Evolutionary conservation across 2,113 vertebrate genomes (phyloP).

Genomic region (Canis aureus): DNA sequence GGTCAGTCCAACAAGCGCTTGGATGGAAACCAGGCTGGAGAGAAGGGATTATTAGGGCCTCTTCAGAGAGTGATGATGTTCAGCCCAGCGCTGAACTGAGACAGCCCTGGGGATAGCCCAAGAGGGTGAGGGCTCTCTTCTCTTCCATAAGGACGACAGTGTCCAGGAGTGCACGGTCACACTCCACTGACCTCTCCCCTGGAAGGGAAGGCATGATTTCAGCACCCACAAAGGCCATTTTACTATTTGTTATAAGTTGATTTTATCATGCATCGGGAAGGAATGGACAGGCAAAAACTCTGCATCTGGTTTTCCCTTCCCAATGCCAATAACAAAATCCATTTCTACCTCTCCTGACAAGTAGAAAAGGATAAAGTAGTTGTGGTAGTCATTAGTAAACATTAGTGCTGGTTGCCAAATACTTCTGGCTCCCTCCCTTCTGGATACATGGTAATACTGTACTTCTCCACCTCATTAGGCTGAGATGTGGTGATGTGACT

Average conservation of each 20-base stretch:
- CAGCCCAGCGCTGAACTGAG: neutral
- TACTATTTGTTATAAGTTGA: neutral
- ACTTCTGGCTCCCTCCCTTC: neutral
- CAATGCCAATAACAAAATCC: neutral
- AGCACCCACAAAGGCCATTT: neutral
- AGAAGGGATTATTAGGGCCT: neutral
- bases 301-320: neutral
- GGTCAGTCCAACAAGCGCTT: neutral
- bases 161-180: neutral
- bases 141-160: no score
- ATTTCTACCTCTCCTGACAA: neutral
- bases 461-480: neutral
- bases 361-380: neutral
- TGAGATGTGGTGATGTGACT: neutral
- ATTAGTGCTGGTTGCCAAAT: neutral
- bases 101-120: neutral
- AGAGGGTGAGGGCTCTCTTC: neutral
- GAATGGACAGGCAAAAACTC: neutral
- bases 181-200: neutral
- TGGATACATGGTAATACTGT: neutral
- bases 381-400: neutral
- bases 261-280: neutral
- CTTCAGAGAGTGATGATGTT: neutral
- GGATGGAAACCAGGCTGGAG: neutral
- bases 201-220: neutral